These are phyloP conservation scores for Habrosyne pyritoides DNA, from an alignment of 2,888 invertebrate species.

Conservation along the genomic window DNA sequence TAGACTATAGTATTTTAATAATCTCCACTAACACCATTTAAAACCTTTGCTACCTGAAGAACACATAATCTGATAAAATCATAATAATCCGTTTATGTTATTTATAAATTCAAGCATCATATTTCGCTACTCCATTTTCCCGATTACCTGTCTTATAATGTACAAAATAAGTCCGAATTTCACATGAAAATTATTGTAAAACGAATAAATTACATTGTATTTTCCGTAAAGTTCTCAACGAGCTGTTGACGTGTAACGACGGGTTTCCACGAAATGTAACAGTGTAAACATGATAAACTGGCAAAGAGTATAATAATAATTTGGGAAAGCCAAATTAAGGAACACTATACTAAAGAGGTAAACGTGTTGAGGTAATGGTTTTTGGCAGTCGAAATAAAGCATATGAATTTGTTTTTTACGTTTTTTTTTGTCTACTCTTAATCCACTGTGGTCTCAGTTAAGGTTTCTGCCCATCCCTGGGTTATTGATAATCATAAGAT, in stretches of 20 bases:
- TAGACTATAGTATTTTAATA: not conserved
- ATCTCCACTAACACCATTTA: not conserved
- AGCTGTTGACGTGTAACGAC: slow-evolving; percentile 39
- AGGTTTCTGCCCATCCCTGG: no score
- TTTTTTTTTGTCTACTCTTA: no score
- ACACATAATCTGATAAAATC: no score
- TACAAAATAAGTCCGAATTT: slow-evolving; percentile 19
- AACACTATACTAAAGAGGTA: not conserved
- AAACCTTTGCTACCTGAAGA: not conserved
- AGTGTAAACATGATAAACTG: slow-evolving; percentile 64
- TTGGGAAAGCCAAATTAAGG: not conserved
- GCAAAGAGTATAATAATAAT: slow-evolving; percentile 29
- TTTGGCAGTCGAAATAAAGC: no score
- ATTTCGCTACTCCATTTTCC: not conserved
- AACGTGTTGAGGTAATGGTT: no score
- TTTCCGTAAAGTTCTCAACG: slow-evolving; percentile 32
- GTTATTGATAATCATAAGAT: no score
- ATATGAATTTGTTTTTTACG: no score
- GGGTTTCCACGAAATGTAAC: slow-evolving; percentile 50
- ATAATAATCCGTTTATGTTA: not conserved
- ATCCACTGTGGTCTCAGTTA: no score
- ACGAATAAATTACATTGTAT: slow-evolving; percentile 17
- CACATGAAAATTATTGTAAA: slow-evolving; percentile 5
- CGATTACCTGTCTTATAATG: not conserved
- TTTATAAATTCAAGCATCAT: not conserved